Evolutionary conservation across 30 jellyfish, hydroid and myxozoan genomes (phyloP).

Genomic region (Sanderia malayensis): DNA sequence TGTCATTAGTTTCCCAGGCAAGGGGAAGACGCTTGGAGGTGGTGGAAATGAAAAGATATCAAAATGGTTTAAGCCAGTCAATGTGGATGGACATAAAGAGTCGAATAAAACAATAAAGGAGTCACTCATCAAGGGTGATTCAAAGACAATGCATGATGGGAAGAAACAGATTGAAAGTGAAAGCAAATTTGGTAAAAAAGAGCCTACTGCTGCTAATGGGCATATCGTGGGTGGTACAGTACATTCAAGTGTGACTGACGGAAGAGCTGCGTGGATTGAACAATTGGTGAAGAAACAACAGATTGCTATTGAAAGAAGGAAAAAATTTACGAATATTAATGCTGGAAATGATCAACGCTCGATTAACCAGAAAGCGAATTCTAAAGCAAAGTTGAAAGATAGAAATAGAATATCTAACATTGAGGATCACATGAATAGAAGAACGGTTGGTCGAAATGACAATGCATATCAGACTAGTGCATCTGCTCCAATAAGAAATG

Average conservation of each 20-base stretch:
- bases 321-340: too few species aligned
- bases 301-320: not conserved
- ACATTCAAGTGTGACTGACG: not conserved
- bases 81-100: too few species aligned
- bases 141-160: not conserved
- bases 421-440: too few species aligned
- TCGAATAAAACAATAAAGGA: not conserved
- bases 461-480: too few species aligned
- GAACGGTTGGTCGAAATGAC: too few species aligned
- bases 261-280: constrained; percentile 40
- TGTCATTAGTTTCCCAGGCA: not conserved
- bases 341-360: too few species aligned
- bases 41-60: constrained; percentile 11
- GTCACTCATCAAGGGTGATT: not conserved
- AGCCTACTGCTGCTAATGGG: constrained; percentile 22
- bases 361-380: too few species aligned
- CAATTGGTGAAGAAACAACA: constrained; percentile 28
- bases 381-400: too few species aligned
- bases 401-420: too few species aligned
- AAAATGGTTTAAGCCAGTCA: constrained; percentile 54
- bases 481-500: too few species aligned
- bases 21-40: constrained; percentile 3
- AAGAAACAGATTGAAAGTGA: too few species aligned
- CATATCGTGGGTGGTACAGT: constrained; percentile 13
- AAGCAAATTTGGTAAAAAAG: not conserved